A percentile compares a stretch with the other conserved stretches of the same genome.
phyloP scores from a whole-genome alignment of 2,888 invertebrate genomes.

The Pantelozetes paolii region DNA sequence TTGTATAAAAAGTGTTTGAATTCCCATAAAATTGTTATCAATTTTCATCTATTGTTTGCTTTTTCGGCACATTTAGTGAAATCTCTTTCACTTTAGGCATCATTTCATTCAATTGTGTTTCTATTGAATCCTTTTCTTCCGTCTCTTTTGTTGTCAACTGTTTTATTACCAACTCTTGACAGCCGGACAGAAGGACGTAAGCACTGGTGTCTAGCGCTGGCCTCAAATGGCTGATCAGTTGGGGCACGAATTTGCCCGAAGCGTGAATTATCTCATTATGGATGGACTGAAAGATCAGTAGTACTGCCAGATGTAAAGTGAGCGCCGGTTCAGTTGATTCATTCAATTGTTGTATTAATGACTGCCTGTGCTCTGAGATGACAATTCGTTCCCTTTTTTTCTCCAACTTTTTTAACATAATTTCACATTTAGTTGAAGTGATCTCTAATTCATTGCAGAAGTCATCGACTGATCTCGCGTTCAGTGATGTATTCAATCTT shows the following conservation, averaged over 20 bases:
- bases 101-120: constrained; percentile 54
- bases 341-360: constrained; percentile 70
- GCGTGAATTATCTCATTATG: constrained; percentile 82
- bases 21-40: neutral
- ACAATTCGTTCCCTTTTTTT: constrained; percentile 73
- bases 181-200: constrained; percentile 62
- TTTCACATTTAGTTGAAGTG: constrained; percentile 55
- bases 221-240: constrained; percentile 69
- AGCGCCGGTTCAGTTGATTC: constrained; percentile 62
- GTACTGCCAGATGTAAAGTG: constrained; percentile 68
- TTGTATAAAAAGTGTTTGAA: neutral
- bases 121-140: constrained; percentile 51
- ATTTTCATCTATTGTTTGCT: neutral
- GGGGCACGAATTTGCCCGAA: constrained; percentile 85
- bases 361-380: constrained; percentile 73
- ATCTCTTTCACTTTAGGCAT: constrained; percentile 49
- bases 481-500: constrained; percentile 65
- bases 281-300: constrained; percentile 72
- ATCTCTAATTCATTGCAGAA: constrained; percentile 71
- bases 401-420: constrained; percentile 80
- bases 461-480: constrained; percentile 67
- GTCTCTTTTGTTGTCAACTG: constrained; percentile 58
- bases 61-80: constrained; percentile 41
- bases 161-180: constrained; percentile 67
- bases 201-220: constrained; percentile 65